phyloP scores from a whole-genome alignment of 2,797 vertebrate genomes.

The Ceyx erithaca region DNA sequence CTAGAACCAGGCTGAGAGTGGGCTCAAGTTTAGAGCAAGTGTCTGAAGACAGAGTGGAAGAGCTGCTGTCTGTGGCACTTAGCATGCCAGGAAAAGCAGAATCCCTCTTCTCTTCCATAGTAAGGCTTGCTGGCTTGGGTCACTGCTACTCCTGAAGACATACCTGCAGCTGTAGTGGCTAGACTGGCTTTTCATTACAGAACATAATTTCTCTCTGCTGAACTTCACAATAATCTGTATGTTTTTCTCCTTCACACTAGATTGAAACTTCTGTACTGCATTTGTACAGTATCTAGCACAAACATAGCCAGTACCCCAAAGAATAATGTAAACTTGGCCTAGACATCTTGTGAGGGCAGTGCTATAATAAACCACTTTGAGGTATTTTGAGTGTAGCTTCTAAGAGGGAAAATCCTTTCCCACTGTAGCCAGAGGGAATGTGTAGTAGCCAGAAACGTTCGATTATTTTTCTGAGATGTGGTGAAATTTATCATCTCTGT shows the following conservation, averaged over 20 bases:
- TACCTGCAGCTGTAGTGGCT: not conserved
- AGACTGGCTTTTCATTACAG: not conserved
- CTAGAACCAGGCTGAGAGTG: not conserved
- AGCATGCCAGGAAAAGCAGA: not conserved
- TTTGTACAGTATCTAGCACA: not conserved
- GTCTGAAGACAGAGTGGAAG: not conserved
- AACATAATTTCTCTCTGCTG: not conserved
- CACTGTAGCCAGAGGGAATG: not conserved
- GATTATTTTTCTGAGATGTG: not conserved
- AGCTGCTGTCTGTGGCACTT: not conserved
- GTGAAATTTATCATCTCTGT: not conserved
- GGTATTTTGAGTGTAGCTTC: not conserved
- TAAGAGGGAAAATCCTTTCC: not conserved
- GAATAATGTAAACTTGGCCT: not conserved
- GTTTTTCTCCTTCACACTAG: not conserved
- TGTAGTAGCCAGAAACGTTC: not conserved
- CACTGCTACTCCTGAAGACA: not conserved
- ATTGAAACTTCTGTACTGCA: not conserved
- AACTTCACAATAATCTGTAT: not conserved
- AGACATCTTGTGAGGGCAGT: not conserved
- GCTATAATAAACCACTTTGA: not conserved
- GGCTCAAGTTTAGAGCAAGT: not conserved
- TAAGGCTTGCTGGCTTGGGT: not conserved
- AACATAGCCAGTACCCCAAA: not conserved
- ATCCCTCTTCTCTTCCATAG: not conserved